Evolutionary conservation across 2,888 invertebrate genomes (phyloP).

Genomic region (Panopea generosa): DNA sequence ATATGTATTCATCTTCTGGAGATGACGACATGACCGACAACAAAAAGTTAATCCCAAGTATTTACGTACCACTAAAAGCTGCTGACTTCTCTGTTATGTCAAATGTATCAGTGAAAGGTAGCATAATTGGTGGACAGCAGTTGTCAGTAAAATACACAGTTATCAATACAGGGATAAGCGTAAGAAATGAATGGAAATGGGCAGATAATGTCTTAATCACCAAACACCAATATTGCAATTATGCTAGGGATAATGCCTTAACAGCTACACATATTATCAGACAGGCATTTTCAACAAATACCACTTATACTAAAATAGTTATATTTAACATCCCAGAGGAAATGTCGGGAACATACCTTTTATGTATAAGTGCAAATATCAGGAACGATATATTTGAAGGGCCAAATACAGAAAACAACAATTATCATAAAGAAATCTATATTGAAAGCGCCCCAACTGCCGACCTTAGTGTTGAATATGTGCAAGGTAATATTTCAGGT

Average conservation of each 20-base stretch:
- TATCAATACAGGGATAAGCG: slow-evolving; percentile 1
- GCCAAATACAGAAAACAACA: slow-evolving; percentile 17
- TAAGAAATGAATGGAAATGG: slow-evolving; percentile 2
- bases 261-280: too few relatives aligned
- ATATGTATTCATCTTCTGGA: neutral
- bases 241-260: too few relatives aligned
- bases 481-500: neutral
- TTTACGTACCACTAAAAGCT: slow-evolving; percentile 16
- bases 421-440: neutral
- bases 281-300: too few relatives aligned
- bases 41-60: neutral
- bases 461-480: slow-evolving; percentile 13
- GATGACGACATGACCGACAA: slow-evolving; percentile 1
- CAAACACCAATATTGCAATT: neutral
- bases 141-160: slow-evolving; percentile 5
- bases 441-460: slow-evolving; percentile 24
- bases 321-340: slow-evolving; percentile 16
- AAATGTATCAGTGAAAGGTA: neutral
- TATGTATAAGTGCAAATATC: slow-evolving; percentile 3
- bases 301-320: neutral
- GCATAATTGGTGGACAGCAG: neutral
- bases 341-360: slow-evolving; percentile 8
- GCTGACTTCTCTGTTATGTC: slow-evolving; percentile 7
- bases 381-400: slow-evolving; percentile 28
- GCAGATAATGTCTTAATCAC: slow-evolving; percentile 5